Evolutionary conservation across 2,888 invertebrate genomes (phyloP), one percentile per base, ranked within the genome.

Genomic region (Drosophila austrosaltans): DNA sequence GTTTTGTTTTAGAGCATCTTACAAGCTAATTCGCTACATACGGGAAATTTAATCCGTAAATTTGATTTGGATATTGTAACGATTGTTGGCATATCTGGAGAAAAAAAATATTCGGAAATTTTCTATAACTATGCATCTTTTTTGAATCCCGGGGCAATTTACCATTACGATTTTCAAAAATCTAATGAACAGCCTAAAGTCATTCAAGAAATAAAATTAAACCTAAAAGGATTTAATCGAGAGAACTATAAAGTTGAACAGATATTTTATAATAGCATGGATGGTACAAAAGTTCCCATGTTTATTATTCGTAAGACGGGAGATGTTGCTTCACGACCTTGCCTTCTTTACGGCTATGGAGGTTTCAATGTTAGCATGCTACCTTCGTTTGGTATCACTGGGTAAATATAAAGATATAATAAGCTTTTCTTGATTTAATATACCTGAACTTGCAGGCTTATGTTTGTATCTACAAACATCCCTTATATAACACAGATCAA

Each of bases 41-140:
- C 94, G 10, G 99, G 99, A 22, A 93, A 94, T 63, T 91, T 96
- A 64, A 91, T 97, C 32, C 94, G 95, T 81, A 94, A 95, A 73
- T 96, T 99, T 86, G 95, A 96, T 0, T 92, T 98, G 72, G 97
- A 96, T 79, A 96, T 98, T 76, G 99, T 99, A 22, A 96, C 97
- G 0, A 94, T 99, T 39, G 95, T 95, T 20, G 96, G 96, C 2
- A 96, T 97, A 92, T 96, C 96, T 16, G 98, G 98, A 10, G 95
- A 97, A 91, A 96, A 96, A 90, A 94, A 96, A 83, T 96, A 97
- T 88, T 94, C 95, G 0, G 98, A 98, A 93, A 96, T 99, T 89
- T 99, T 99, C 93, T 98, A 97, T 93, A 95, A 96, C 89, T 98
- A 99, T 93, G 96, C 96, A 77, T 99, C 99, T 0, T 99, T 99